phyloP scores from a whole-genome alignment of 1,140 invertebrate species.

The honey bee (Apis mellifera) region DNA sequence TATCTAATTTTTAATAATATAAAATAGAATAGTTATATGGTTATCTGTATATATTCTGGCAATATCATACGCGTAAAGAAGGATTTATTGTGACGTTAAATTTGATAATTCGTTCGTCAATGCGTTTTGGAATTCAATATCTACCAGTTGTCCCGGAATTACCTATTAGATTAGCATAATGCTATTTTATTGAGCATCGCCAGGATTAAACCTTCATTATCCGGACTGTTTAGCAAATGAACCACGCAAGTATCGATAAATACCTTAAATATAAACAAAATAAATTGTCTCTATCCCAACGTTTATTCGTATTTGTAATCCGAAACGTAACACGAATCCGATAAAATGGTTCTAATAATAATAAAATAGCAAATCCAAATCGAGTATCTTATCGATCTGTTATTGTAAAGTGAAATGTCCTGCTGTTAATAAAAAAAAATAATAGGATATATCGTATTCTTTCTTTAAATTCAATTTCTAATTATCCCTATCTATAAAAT shows the following conservation, averaged over 20 bases:
- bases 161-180: conserved; percentile 45
- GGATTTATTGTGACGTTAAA: conserved; percentile 20
- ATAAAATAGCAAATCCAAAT: not conserved
- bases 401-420: too few species aligned
- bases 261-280: conserved; percentile 12
- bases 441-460: not conserved
- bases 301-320: conserved; percentile 2
- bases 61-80: not conserved
- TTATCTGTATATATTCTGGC: not conserved
- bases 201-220: conserved; percentile 39
- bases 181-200: conserved; percentile 26
- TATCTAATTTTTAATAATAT: not conserved
- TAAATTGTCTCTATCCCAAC: not conserved
- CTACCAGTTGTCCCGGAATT: conserved; percentile 17
- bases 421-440: not conserved
- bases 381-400: not conserved
- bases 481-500: too few species aligned
- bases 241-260: not conserved
- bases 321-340: not conserved
- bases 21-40: not conserved
- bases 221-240: conserved; percentile 11
- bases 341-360: not conserved
- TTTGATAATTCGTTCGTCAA: conserved; percentile 19
- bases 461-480: too few species aligned
- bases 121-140: conserved; percentile 23